Percentiles rank a stretch among this genome's conserved stretches.
These are phyloP conservation scores for Ctenomys sociabilis DNA, from an alignment of 2,113 vertebrate species.

Conservation along the genomic window DNA sequence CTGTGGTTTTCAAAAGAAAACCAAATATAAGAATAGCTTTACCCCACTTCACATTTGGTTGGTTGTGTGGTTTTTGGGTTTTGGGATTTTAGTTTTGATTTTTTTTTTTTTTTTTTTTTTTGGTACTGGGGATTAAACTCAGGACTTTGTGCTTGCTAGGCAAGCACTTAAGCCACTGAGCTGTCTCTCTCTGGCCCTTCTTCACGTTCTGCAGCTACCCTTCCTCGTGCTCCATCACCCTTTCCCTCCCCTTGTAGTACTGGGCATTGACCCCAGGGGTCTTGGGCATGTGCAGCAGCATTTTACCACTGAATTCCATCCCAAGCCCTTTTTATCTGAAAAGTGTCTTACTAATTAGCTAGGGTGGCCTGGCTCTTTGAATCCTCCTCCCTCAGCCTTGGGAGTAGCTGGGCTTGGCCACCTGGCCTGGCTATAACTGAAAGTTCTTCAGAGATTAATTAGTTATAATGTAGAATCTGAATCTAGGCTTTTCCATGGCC, in stretches of 20 bases:
- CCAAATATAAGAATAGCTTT: neutral
- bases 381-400: neutral
- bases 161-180: too few relatives aligned
- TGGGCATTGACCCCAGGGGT: neutral
- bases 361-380: neutral
- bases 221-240: neutral
- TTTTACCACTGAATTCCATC: neutral
- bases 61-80: too few relatives aligned
- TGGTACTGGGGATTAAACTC: too few relatives aligned
- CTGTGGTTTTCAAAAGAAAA: neutral
- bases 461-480: neutral
- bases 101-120: too few relatives aligned
- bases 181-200: too few relatives aligned
- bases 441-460: slow-evolving; percentile 44
- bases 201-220: neutral
- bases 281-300: neutral
- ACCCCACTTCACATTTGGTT: too few relatives aligned
- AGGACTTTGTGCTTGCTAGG: too few relatives aligned
- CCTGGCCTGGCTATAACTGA: neutral
- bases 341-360: neutral
- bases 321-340: neutral
- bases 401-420: neutral
- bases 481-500: neutral
- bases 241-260: neutral
- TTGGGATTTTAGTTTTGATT: too few relatives aligned